Base-by-base conservation (phyloP, 2,888 invertebrate species). In the Pandemis corylana region DNA sequence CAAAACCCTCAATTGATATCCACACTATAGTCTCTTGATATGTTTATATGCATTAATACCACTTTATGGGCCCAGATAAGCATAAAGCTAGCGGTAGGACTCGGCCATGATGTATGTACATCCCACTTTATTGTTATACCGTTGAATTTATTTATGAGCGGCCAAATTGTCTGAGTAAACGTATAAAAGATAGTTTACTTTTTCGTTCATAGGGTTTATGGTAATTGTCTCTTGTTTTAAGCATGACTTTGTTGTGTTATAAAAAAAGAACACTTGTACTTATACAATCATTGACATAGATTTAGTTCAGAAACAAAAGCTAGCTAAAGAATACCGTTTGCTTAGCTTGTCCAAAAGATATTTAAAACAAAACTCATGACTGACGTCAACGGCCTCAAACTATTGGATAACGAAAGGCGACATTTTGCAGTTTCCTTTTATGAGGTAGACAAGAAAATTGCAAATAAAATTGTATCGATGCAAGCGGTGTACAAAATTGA, bases 21-120 rank as follows among this genome's bases (percentile, higher is more conserved):
- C 74, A 64, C 76, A 62, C 61, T 68, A 84, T 82, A 82, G 82
- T 81, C 85, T 86, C 84, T 82, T 89, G 89, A 90, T 89, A 90
- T 91, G 89, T 90, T 90, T 91, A 91, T 91, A 90, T 88, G 90
- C 89, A 90, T 91, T 91, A 92, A 91, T 90, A 87, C 90, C 84
- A 83, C 81, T 92, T 91, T 92, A 92, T 90, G 83, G 85, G 79
- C 76, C 78, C 82, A 92, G 92, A 92, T 92, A 92, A 90, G 89
- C 83, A 90, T 92, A 91, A 91, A 91, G 91, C 89, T 83, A 82
- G 78, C 79, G 77, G 88, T 80, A 87, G 86, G 87, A 70, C 65
- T 63, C 49, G 68, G 85, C 84, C 81, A 78, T 85, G 82, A 84
- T 84, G 86, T 87, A 85, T 85, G 85, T 88, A 89, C 87, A 87